Base-by-base conservation (phyloP, 2,113 vertebrate genomes). In the Coptodon rendalli region DNA sequence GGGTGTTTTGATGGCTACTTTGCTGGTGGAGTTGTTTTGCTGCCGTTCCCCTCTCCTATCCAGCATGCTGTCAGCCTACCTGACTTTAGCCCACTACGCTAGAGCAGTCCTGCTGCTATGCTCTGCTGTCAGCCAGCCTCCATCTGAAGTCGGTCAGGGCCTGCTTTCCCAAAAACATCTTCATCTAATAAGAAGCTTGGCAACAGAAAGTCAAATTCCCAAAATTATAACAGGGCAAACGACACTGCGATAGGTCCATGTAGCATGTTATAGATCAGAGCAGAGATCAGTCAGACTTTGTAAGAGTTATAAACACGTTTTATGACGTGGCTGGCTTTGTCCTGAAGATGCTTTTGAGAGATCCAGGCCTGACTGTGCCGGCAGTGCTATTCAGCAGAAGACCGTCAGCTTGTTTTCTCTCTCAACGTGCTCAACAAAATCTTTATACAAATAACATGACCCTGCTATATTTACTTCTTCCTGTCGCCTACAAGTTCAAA, bases 41-140 rank as follows among this genome's bases (percentile, higher is more conserved):
- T 81, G 89, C 81, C 68, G 80, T 84, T 87, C 81, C 86, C 50
- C 34, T 71, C 52, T 86, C 66, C 86, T 45, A 61, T 86, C 88
- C 86, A 85, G 81, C 82, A 89, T 52, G 43, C 82, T 6, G 82
- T 87, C 85, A 80, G 31, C 79, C 73, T 86, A 82, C 29, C 48
- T 80, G 40, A 86, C 79, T 86, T 90, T 36, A 82, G 34, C 82
- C 22, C 45, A 8, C 86, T 63, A 82, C 86, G 89, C 86, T 82
- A 89, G 76, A 93, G 94, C 96, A 93, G 95, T 92, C 94, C 95
- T 81, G 93, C 94, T 95, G 95, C 92, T 91, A 88, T 48, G 22
- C 87, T 83, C 40, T 76, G 87, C 86, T 79, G 87, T 84, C 73
- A 87, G 86, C 87, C 52, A 29, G 73, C 61, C 81, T 81, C 45